These are phyloP conservation scores for Ophion slaviceki DNA, from an alignment of 2,888 invertebrate genomes.

Conservation along the genomic window DNA sequence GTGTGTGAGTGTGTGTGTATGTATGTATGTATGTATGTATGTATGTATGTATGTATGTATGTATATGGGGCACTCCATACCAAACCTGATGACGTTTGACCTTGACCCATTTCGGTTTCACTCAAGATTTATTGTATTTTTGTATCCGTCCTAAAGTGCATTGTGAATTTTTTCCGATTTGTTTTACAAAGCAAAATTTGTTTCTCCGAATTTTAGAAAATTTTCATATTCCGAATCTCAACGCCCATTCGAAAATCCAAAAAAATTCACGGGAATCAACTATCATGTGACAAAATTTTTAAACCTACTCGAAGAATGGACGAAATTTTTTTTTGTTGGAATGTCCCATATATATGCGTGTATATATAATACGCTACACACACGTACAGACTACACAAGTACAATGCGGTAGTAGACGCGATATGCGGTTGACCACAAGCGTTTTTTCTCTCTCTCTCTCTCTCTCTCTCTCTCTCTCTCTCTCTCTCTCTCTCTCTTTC, in stretches of 20 bases:
- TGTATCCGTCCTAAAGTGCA: no score
- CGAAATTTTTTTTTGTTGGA: not conserved
- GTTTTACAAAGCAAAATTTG: not conserved
- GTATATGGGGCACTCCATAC: not conserved
- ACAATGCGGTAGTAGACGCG: slow-evolving; percentile 46
- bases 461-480: not conserved
- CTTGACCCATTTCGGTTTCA: no score
- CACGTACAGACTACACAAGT: slow-evolving; percentile 44
- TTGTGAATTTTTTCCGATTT: no score
- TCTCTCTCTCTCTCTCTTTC: slow-evolving; percentile 7
- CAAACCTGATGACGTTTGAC: not conserved
- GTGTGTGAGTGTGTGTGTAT: no score
- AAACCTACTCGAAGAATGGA: not conserved
- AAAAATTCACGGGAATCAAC: not conserved
- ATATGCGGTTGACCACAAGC: slow-evolving; percentile 36
- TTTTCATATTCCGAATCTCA: not conserved
- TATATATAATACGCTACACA: slow-evolving; percentile 36
- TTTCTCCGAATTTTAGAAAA: not conserved
- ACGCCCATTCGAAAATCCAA: no score
- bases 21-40: not conserved
- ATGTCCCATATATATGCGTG: not conserved
- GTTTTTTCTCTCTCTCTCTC: not conserved
- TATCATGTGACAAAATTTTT: not conserved
- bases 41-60: not conserved
- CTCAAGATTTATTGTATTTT: no score